Percentiles rank a stretch among this genome's conserved stretches.
Evolutionary conservation across 2,797 vertebrate genomes (phyloP).

Genomic region (Numenius phaeopus): DNA sequence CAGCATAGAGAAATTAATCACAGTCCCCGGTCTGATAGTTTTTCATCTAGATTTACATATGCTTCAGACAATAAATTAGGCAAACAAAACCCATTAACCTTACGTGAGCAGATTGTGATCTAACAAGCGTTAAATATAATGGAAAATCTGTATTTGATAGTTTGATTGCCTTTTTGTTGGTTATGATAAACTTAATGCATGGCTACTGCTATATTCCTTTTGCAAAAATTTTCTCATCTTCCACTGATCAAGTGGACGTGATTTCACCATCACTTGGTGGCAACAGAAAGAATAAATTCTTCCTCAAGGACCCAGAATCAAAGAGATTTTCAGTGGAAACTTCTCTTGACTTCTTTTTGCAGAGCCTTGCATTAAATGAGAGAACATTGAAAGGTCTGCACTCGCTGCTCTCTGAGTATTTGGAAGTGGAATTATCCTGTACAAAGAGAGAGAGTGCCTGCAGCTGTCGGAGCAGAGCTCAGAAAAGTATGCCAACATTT

Average conservation of each 20-base stretch:
- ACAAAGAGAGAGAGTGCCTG: slow-evolving; percentile 64
- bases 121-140: not conserved
- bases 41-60: not conserved
- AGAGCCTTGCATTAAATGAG: slow-evolving; percentile 4
- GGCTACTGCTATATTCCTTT: not conserved
- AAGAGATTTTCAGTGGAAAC: slow-evolving; percentile 38
- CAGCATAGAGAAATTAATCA: not conserved
- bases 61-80: not conserved
- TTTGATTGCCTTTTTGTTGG: not conserved
- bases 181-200: not conserved
- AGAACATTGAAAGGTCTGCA: slow-evolving; percentile 24
- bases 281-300: not conserved
- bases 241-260: rapidly evolving
- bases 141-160: not conserved
- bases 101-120: not conserved
- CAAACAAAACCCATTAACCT: not conserved
- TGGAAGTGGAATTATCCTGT: slow-evolving; percentile 52
- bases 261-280: not conserved
- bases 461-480: slow-evolving; percentile 72
- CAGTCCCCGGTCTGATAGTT: not conserved
- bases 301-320: not conserved
- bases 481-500: slow-evolving; percentile 71
- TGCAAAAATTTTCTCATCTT: not conserved
- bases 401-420: not conserved
- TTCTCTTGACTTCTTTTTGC: slow-evolving; percentile 36